Evolutionary conservation across 2,888 invertebrate genomes (phyloP).

Genomic region (Rhagonycha fulva): DNA sequence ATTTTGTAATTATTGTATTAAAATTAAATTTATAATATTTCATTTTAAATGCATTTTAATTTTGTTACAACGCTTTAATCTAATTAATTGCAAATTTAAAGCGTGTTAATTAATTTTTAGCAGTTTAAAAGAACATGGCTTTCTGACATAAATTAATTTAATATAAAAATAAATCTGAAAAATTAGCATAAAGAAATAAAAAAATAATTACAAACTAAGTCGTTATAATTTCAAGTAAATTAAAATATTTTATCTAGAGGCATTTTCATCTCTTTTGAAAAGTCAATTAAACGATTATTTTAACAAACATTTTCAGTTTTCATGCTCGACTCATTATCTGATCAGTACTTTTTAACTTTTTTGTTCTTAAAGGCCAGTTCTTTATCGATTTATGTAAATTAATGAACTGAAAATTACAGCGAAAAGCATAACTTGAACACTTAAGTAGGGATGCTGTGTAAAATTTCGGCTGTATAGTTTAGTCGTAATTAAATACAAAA

Average conservation of each 20-base stretch:
- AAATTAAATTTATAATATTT: no score
- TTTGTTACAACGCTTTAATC: background rate
- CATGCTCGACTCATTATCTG: constrained; percentile 9
- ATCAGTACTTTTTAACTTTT: constrained; percentile 13
- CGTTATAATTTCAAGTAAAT: background rate
- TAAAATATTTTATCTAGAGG: background rate
- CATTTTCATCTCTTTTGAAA: background rate
- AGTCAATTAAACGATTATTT: constrained; percentile 5
- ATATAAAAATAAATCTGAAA: background rate
- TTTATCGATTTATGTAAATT: constrained; percentile 23
- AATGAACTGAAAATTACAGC: constrained; percentile 23
- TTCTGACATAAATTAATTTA: background rate
- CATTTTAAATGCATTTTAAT: background rate
- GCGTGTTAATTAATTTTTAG: background rate
- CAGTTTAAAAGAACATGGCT: background rate
- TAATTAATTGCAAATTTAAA: background rate
- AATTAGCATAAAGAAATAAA: background rate
- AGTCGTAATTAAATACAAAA: constrained; percentile 4
- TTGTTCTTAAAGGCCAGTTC: background rate
- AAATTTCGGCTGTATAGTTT: constrained; percentile 4
- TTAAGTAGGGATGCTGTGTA: constrained; percentile 8
- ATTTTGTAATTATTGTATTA: no score
- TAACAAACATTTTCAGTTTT: constrained; percentile 11
- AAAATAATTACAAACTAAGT: background rate
- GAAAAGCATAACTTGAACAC: constrained; percentile 21